phyloP scores from a whole-genome alignment of 2,888 invertebrate species.

The Stramonita haemastoma region DNA sequence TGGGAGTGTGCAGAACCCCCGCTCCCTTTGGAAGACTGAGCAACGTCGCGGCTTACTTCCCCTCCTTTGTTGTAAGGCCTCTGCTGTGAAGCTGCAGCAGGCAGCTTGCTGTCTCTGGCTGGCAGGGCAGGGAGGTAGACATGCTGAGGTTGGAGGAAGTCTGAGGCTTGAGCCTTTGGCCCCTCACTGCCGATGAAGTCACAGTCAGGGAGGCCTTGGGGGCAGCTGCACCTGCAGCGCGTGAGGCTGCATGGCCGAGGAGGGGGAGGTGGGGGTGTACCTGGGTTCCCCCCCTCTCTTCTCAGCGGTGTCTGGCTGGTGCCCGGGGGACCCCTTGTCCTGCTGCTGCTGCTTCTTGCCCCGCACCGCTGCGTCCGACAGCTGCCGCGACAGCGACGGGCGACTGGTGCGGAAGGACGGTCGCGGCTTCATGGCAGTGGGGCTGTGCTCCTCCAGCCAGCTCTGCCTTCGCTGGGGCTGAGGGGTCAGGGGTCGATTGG shows the following conservation, averaged over 20 bases:
- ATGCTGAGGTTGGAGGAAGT: conserved; percentile 35
- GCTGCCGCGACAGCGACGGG: conserved; percentile 31
- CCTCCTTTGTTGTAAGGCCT: background rate
- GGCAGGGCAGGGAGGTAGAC: conserved; percentile 21
- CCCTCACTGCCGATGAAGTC: conserved; percentile 25
- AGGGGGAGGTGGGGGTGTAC: background rate
- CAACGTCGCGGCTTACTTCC: background rate
- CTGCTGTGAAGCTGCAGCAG: background rate
- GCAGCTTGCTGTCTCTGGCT: conserved; percentile 11
- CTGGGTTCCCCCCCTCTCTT: background rate
- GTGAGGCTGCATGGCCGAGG: conserved; percentile 27
- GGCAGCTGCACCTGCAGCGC: conserved; percentile 35
- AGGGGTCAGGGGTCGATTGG: conserved; percentile 55
- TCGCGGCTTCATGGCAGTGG: conserved; percentile 29
- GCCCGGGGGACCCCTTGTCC: background rate
- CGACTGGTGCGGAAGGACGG: conserved; percentile 22
- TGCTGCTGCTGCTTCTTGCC: conserved; percentile 22
- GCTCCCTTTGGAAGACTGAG: conserved; percentile 26
- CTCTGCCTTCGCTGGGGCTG: conserved; percentile 58
- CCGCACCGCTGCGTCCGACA: conserved; percentile 28
- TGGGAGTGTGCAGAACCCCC: background rate
- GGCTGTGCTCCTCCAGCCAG: conserved; percentile 37
- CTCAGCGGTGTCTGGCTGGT: background rate
- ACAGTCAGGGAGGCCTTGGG: conserved; percentile 11
- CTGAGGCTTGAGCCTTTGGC: conserved; percentile 16